Conservation (phyloP, 2,888 invertebrate genomes). For the Macaria liturata region DNA sequence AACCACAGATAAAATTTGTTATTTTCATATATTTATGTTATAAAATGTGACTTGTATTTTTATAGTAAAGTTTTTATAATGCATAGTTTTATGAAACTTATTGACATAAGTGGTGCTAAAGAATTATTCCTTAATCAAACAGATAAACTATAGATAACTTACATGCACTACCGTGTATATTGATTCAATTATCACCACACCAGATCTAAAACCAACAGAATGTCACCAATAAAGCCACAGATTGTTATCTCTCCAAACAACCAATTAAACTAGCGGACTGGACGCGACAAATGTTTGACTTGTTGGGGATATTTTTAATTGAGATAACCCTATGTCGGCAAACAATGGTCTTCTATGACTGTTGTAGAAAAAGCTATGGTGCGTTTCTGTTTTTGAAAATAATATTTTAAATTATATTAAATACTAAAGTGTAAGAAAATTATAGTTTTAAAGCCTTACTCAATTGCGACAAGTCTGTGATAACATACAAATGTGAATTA, state of each 20-base stretch:
- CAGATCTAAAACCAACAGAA: constrained; percentile 26
- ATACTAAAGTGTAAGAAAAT: too few species aligned
- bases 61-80: too few species aligned
- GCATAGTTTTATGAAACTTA: too few species aligned
- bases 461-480: too few species aligned
- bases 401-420: neutral
- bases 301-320: constrained; percentile 81
- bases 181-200: constrained; percentile 22
- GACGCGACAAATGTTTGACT: constrained; percentile 76
- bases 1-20: too few species aligned
- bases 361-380: constrained; percentile 40
- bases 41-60: too few species aligned
- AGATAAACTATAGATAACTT: too few species aligned
- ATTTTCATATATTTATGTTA: too few species aligned
- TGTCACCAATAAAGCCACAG: constrained; percentile 47
- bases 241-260: constrained; percentile 69
- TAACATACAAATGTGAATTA: too few species aligned
- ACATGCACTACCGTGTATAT: constrained; percentile 1
- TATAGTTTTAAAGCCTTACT: too few species aligned
- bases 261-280: constrained; percentile 73
- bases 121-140: too few species aligned
- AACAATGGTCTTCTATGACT: constrained; percentile 66
- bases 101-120: too few species aligned
- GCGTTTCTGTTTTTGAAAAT: neutral
- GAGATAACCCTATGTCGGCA: constrained; percentile 68